phyloP scores from a whole-genome alignment of 1,140 invertebrate genomes.

The Pogonomyrmex barbatus region DNA sequence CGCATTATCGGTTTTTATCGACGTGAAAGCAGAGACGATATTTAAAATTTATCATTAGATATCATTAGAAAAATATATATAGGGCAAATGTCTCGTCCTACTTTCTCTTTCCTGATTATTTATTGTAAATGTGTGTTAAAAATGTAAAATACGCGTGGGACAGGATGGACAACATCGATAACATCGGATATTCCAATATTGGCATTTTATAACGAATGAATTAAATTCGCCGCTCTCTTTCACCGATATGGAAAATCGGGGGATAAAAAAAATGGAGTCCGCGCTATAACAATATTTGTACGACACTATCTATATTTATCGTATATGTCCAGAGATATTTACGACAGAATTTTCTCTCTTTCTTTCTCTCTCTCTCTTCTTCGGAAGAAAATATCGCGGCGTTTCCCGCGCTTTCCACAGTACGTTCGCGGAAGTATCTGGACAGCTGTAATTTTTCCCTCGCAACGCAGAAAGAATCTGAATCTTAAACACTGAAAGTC shows the following conservation, averaged over 20 bases:
- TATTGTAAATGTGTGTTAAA: slow-evolving; percentile 23
- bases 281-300: slow-evolving; percentile 53
- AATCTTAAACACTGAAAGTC: slow-evolving; percentile 17
- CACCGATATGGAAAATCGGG: slow-evolving; percentile 20
- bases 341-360: not conserved
- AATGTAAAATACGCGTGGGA: slow-evolving; percentile 24
- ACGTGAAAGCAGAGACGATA: not conserved
- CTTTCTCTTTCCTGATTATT: slow-evolving; percentile 1
- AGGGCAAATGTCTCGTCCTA: not conserved
- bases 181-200: slow-evolving; percentile 58
- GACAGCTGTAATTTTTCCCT: slow-evolving; percentile 4
- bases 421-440: not conserved
- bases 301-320: slow-evolving; percentile 48
- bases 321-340: slow-evolving; percentile 28
- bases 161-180: slow-evolving; percentile 26
- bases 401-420: slow-evolving; percentile 31
- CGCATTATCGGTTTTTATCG: not conserved
- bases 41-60: not conserved
- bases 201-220: slow-evolving; percentile 61
- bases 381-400: slow-evolving; percentile 4
- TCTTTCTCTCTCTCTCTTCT: not conserved
- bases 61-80: not conserved
- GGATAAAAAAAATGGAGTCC: slow-evolving; percentile 10
- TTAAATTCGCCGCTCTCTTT: slow-evolving; percentile 51
- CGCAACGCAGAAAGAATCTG: not conserved